phyloP scores from a whole-genome alignment of 2,888 invertebrate genomes.

The Cerastoderma edule region DNA sequence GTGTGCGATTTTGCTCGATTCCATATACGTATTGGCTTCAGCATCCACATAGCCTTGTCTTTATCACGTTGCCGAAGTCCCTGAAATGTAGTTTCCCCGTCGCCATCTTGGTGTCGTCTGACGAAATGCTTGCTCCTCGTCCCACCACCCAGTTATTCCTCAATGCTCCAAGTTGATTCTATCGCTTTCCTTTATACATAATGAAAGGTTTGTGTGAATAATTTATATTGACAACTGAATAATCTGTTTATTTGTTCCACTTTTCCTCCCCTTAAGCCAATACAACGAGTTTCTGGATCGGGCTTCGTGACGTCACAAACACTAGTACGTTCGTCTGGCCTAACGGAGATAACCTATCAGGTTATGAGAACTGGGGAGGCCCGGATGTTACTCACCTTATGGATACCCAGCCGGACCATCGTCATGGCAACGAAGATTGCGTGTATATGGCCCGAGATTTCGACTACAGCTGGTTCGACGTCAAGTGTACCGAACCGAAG shows the following conservation, averaged over 20 bases:
- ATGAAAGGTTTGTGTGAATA: background rate
- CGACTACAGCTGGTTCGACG: conserved; percentile 11
- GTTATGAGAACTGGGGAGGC: conserved; percentile 14
- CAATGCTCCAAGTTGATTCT: too few species aligned
- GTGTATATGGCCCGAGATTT: background rate
- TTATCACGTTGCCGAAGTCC: too few species aligned
- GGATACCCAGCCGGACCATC: background rate
- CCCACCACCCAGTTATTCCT: too few species aligned
- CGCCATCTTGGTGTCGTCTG: too few species aligned
- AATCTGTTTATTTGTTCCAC: background rate
- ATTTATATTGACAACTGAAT: background rate
- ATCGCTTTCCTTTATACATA: background rate
- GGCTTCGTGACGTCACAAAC: background rate
- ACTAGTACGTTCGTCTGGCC: conserved; percentile 3
- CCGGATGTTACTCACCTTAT: background rate
- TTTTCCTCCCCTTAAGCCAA: conserved; percentile 4
- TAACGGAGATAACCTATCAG: background rate
- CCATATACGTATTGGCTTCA: too few species aligned
- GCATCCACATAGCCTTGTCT: too few species aligned
- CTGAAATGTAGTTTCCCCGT: too few species aligned
- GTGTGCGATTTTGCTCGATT: too few species aligned
- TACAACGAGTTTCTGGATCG: conserved; percentile 3
- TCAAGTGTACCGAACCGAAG: conserved; percentile 4
- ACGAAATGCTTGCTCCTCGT: too few species aligned
- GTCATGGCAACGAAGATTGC: background rate